These are phyloP conservation scores for Bettongia penicillata DNA, from an alignment of 2,113 vertebrate genomes.

Conservation along the genomic window DNA sequence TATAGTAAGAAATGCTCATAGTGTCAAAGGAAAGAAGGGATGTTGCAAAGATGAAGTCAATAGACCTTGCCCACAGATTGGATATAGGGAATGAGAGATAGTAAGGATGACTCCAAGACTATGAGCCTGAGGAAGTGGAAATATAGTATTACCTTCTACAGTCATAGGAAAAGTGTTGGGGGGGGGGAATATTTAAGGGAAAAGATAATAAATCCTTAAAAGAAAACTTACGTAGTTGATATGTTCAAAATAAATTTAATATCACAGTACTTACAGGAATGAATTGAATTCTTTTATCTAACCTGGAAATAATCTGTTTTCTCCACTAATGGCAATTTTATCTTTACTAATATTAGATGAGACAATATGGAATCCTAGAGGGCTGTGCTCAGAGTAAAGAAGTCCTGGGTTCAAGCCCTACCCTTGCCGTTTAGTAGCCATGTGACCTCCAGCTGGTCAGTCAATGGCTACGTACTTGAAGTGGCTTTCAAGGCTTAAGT, in stretches of 20 bases:
- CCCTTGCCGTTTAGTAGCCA: too few species aligned
- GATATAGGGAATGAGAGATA: neutral
- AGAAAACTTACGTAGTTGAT: neutral
- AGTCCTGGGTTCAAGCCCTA: too few species aligned
- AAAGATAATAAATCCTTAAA: neutral
- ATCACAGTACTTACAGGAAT: too few species aligned
- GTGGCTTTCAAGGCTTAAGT: too few species aligned
- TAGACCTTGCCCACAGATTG: neutral
- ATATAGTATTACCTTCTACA: too few species aligned
- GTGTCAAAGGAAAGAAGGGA: too few species aligned
- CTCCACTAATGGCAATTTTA: neutral
- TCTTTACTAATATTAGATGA: neutral
- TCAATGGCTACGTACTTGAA: too few species aligned
- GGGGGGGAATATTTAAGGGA: too few species aligned
- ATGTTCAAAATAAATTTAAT: neutral
- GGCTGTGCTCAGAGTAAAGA: too few species aligned
- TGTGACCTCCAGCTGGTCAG: too few species aligned
- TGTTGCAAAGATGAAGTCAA: neutral
- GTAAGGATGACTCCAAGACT: neutral
- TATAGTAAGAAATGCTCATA: neutral
- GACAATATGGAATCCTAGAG: too few species aligned
- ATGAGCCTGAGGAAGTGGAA: neutral
- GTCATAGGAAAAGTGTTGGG: neutral
- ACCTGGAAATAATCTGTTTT: neutral
- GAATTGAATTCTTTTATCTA: neutral